Percentiles rank a stretch among this genome's conserved stretches.
Evolutionary conservation across 1,140 invertebrate genomes (phyloP).

Genomic region (Scaptomyza pallida): DNA sequence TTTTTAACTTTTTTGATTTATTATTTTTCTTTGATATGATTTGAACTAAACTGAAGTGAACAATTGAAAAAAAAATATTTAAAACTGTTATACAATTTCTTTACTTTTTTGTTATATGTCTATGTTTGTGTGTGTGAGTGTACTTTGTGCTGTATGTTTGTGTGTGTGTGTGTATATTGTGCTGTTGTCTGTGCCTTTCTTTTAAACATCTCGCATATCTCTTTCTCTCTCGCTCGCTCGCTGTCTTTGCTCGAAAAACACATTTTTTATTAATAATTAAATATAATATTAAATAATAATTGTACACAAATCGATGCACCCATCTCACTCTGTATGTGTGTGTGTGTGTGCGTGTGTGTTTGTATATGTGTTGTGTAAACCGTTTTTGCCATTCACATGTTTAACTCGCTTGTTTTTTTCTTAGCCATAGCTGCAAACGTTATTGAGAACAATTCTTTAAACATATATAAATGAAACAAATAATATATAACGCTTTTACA

Average conservation of each 20-base stretch:
- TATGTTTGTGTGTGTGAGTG: constrained; percentile 20
- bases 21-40: constrained; percentile 32
- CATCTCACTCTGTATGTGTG: constrained; percentile 41
- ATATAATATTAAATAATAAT: constrained; percentile 10
- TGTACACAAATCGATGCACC: constrained; percentile 20
- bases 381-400: constrained; percentile 43
- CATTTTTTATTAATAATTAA: constrained; percentile 10
- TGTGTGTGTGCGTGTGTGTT: constrained; percentile 8
- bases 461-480: constrained; percentile 21
- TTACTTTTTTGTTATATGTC: constrained; percentile 34
- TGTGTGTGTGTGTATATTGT: constrained; percentile 17
- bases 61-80: not conserved
- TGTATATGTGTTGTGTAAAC: constrained; percentile 17
- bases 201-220: constrained; percentile 24
- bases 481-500: constrained; percentile 75
- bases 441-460: constrained; percentile 29
- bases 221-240: not conserved
- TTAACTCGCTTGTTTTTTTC: constrained; percentile 38
- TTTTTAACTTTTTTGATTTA: constrained; percentile 46
- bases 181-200: constrained; percentile 16
- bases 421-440: constrained; percentile 29
- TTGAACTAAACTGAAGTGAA: constrained; percentile 44
- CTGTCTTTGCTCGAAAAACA: constrained; percentile 17
- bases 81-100: constrained; percentile 20
- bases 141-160: constrained; percentile 7